Conservation (phyloP, 2,113 vertebrate genomes). For the Artemisiospiza belli region DNA sequence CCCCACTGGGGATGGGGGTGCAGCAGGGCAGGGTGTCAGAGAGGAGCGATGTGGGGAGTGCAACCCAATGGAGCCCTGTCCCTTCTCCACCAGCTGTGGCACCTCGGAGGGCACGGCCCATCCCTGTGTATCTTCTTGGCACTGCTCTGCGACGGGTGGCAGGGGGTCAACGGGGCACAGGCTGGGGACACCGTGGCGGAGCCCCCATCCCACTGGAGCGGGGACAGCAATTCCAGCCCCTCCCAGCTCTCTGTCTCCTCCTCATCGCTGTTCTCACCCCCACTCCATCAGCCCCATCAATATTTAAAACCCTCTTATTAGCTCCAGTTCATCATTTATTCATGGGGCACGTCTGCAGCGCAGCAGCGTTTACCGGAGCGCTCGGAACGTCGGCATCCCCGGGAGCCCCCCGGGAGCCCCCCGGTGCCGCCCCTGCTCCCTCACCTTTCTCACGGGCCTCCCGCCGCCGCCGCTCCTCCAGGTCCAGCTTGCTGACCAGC, state of each 20-base stretch:
- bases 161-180: accelerated
- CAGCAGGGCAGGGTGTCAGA: not conserved
- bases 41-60: accelerated
- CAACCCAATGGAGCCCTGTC: accelerated
- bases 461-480: slow-evolving; percentile 89
- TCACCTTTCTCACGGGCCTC: slow-evolving; percentile 94
- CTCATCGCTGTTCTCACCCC: not conserved
- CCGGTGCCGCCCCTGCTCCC: accelerated
- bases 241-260: not conserved
- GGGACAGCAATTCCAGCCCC: not conserved
- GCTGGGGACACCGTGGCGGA: accelerated
- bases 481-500: slow-evolving; percentile 94
- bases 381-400: not conserved
- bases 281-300: not conserved
- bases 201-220: not conserved
- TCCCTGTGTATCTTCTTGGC: accelerated
- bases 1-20: not conserved
- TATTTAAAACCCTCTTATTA: slow-evolving; percentile 49
- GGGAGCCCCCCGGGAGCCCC: not conserved
- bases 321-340: slow-evolving; percentile 56
- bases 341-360: not conserved
- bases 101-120: accelerated
- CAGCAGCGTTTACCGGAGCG: not conserved
- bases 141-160: accelerated
- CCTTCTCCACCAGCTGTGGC: not conserved